Base-by-base conservation (phyloP, 2,113 vertebrate genomes). In the Bubalus kerabau region DNA sequence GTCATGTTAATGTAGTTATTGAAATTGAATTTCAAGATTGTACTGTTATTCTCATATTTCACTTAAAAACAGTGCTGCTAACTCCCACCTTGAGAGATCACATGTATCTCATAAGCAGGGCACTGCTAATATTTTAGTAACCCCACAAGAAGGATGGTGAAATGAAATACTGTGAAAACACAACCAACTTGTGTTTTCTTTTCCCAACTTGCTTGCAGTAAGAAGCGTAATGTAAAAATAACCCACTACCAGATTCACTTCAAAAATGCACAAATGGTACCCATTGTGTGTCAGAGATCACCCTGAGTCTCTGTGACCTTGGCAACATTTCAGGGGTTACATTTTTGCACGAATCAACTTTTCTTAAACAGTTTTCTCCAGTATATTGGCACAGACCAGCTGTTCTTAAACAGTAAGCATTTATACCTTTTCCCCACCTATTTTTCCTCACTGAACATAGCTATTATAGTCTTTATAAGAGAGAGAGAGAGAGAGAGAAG, bases 1-100 rank as follows among this genome's bases (percentile, higher is more conserved):
- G 94, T 98, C 95, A 91, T 97, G 97, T 90, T 97, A 97, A 96
- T 89, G 87, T 93, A 91, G 50, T 98, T 96, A 97, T 46, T 95
- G 92, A 97, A 96, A 97, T 40, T 95, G 97, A 98, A 96, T 98
- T 98, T 97, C 96, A 91, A 98, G 97, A 97, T 97, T 90, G 52
- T 94, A 96, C 93, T 95, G 95, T 89, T 95, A 67, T 43, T 95
- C 90, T 97, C 85, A 12, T n/a, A 54, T 98, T 97, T 98, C 97
- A 93, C 64, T 96, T 95, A 81, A 83, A 97, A 88, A 88, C 82
- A 80, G 54, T 87, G 56, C 52, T 94, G 54, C 50, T 88, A 56
- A 97, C 56, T 87, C 97, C 97, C 90, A 97, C 97, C 92, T 95
- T 94, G 94, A 95, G 94, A 86, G 46, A 92, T 92, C 87, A 52